Percentiles rank a stretch among this genome's conserved stretches.
Conservation (phyloP, 1,140 invertebrate species). For the Ruditapes philippinarum region DNA sequence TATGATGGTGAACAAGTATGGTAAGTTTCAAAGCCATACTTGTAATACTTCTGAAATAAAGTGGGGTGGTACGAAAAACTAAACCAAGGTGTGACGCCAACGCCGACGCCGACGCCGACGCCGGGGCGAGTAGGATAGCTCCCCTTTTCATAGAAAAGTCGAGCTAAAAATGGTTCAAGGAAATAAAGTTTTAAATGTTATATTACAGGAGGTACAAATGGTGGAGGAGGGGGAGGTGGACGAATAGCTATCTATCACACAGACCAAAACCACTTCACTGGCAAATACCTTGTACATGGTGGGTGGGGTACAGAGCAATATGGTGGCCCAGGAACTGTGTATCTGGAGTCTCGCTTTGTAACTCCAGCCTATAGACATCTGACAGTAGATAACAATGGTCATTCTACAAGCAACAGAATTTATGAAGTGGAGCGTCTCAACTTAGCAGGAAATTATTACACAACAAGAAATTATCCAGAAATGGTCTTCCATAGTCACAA, state of each 20-base stretch:
- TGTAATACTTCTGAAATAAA: too few species aligned
- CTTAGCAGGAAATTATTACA: slow-evolving; percentile 52
- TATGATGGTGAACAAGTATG: too few species aligned
- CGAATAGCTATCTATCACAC: slow-evolving; percentile 78
- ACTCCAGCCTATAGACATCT: slow-evolving; percentile 62
- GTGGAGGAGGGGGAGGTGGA: slow-evolving; percentile 80
- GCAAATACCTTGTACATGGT: slow-evolving; percentile 74
- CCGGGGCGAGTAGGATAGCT: too few species aligned
- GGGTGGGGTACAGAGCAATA: slow-evolving; percentile 71
- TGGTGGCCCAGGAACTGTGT: slow-evolving; percentile 79
- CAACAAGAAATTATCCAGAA: not conserved
- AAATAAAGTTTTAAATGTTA: too few species aligned
- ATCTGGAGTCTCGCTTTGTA: slow-evolving; percentile 69
- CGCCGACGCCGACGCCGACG: too few species aligned
- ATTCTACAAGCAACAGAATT: slow-evolving; percentile 70
- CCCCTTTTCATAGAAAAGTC: too few species aligned
- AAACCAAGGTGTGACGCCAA: too few species aligned
- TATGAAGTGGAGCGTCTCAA: slow-evolving; percentile 70
- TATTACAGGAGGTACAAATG: slow-evolving; percentile 66
- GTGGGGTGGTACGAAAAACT: too few species aligned
- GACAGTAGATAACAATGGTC: slow-evolving; percentile 68
- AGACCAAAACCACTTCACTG: slow-evolving; percentile 76
- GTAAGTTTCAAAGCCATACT: too few species aligned
- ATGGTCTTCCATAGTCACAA: slow-evolving; percentile 52
- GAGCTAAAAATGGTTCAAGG: too few species aligned